These are phyloP conservation scores for Hydractinia echinata DNA, from an alignment of 30 jellyfish, hydroid and myxozoan genomes.

Conservation along the genomic window DNA sequence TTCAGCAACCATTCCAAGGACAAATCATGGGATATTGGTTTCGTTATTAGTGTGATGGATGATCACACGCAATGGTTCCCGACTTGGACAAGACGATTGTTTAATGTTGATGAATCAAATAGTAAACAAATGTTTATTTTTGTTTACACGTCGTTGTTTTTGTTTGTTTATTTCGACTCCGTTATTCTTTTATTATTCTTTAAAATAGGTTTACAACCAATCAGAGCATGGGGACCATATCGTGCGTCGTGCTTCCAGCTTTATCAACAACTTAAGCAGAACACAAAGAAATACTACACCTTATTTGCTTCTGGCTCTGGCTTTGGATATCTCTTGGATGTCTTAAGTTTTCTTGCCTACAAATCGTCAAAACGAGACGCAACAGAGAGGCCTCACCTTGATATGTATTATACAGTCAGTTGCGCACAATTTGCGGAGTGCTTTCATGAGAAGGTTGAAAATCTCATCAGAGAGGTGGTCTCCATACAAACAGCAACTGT, in stretches of 20 bases:
- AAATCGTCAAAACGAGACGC: neutral
- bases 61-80: slow-evolving; percentile 27
- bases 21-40: slow-evolving; percentile 28
- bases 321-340: slow-evolving; percentile 22
- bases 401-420: slow-evolving; percentile 19
- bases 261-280: neutral
- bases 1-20: slow-evolving; percentile 24
- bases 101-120: neutral
- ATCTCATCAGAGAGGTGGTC: neutral
- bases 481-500: neutral
- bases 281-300: neutral
- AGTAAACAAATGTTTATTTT: neutral
- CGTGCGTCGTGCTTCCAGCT: slow-evolving; percentile 13
- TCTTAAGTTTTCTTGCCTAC: slow-evolving; percentile 23
- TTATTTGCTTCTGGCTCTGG: slow-evolving; percentile 32
- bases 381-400: neutral
- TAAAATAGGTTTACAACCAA: no score
- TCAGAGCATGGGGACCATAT: slow-evolving; percentile 22
- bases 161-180: no score
- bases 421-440: neutral
- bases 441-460: slow-evolving; percentile 4
- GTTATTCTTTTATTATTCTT: no score
- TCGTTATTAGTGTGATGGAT: neutral
- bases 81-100: slow-evolving; percentile 28
- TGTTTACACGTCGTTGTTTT: neutral